phyloP scores from a whole-genome alignment of 2,888 invertebrate genomes.

The Tetheella fluctuosa region DNA sequence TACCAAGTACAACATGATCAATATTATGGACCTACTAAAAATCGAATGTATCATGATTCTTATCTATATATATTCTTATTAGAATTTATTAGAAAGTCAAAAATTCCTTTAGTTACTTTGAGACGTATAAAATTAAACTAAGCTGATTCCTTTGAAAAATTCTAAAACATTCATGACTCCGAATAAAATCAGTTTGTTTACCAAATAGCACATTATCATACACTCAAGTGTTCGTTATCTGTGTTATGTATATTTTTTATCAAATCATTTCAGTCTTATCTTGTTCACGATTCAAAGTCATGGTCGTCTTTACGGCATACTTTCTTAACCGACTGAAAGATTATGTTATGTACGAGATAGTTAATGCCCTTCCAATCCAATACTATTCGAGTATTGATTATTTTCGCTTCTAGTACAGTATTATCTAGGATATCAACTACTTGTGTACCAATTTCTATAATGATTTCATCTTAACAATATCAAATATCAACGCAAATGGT shows the following conservation, averaged over 20 bases:
- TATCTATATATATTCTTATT: too few relatives aligned
- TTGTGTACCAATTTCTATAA: too few relatives aligned
- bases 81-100: too few relatives aligned
- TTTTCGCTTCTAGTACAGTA: too few relatives aligned
- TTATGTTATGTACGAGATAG: background rate
- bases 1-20: too few relatives aligned
- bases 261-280: constrained; percentile 31
- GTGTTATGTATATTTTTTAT: constrained; percentile 32
- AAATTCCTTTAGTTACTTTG: too few relatives aligned
- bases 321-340: constrained; percentile 17
- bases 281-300: constrained; percentile 50
- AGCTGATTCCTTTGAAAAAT: too few relatives aligned
- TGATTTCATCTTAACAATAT: background rate
- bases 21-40: too few relatives aligned
- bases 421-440: too few relatives aligned
- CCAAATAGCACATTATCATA: constrained; percentile 36
- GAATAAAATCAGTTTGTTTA: constrained; percentile 43
- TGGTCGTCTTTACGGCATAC: constrained; percentile 34
- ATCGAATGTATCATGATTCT: too few relatives aligned
- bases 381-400: too few relatives aligned
- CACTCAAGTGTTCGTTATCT: constrained; percentile 33
- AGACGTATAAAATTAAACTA: too few relatives aligned
- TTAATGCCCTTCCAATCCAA: background rate
- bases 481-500: background rate
- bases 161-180: background rate